Percentiles rank a stretch among this genome's conserved stretches.
These are phyloP conservation scores for Drosophila arizonae DNA, from an alignment of 1,140 invertebrate species.

Conservation along the genomic window DNA sequence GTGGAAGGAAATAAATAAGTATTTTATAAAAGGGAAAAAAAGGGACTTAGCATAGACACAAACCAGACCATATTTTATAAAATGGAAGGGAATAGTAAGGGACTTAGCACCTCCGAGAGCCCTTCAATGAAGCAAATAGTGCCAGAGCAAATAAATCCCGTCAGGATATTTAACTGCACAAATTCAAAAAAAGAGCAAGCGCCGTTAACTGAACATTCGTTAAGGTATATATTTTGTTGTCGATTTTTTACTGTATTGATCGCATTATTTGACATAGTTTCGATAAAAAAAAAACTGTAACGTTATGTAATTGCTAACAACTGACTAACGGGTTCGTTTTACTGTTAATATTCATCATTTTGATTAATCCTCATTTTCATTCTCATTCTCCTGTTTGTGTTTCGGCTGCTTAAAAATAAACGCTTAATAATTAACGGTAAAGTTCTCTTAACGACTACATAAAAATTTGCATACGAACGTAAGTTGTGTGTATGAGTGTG, in stretches of 20 bases:
- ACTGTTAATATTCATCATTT: constrained; percentile 23
- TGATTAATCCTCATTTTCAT: background rate
- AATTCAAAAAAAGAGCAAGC: background rate
- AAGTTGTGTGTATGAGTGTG: constrained; percentile 15
- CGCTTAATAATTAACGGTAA: constrained; percentile 38
- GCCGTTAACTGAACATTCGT: constrained; percentile 35
- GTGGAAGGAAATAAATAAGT: too few relatives aligned
- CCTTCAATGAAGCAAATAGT: too few relatives aligned
- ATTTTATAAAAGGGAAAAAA: too few relatives aligned
- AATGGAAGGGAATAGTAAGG: too few relatives aligned
- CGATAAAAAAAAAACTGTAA: constrained; percentile 2
- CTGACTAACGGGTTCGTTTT: constrained; percentile 41
- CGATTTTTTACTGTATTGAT: constrained; percentile 15
- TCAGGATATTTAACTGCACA: background rate
- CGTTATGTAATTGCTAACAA: constrained; percentile 50
- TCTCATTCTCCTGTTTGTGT: background rate
- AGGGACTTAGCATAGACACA: too few relatives aligned
- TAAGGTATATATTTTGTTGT: constrained; percentile 49
- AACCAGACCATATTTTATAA: too few relatives aligned
- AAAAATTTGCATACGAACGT: constrained; percentile 41
- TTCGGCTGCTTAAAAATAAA: constrained; percentile 23
- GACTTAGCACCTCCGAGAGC: too few relatives aligned
- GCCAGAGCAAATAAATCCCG: too few relatives aligned
- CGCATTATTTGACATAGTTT: constrained; percentile 22
- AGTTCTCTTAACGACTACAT: constrained; percentile 44